A percentile compares a stretch with the other conserved stretches of the same genome.
These are phyloP conservation scores for Ariolimax columbianus DNA, from an alignment of 2,888 invertebrate genomes.

Conservation along the genomic window DNA sequence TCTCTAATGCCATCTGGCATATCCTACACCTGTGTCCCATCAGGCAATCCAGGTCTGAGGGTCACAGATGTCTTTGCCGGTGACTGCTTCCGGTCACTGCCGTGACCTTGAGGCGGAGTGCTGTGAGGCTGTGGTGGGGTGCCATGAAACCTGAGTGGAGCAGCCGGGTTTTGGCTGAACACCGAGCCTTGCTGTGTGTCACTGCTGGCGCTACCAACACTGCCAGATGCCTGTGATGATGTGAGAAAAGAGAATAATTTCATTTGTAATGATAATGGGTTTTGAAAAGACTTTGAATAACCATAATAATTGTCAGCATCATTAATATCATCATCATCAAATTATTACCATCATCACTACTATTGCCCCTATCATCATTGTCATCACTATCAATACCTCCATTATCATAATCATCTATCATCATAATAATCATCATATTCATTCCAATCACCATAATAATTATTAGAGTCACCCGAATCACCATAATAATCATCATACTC, in stretches of 20 bases:
- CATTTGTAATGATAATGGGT: too few relatives aligned
- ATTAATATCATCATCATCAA: too few relatives aligned
- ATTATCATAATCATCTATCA: too few relatives aligned
- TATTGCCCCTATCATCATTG: too few relatives aligned
- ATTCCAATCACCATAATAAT: too few relatives aligned
- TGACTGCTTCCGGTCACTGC: constrained; percentile 32
- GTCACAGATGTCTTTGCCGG: constrained; percentile 48
- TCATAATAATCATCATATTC: too few relatives aligned
- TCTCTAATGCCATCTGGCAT: not conserved
- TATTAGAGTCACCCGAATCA: too few relatives aligned
- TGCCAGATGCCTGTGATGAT: constrained; percentile 67
- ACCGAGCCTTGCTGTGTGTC: constrained; percentile 56
- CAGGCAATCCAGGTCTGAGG: constrained; percentile 59
- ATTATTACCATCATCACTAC: too few relatives aligned
- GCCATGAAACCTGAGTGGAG: constrained; percentile 37
- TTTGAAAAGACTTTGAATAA: too few relatives aligned
- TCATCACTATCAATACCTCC: too few relatives aligned
- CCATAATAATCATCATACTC: too few relatives aligned
- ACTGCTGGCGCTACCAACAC: constrained; percentile 67
- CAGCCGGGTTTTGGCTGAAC: constrained; percentile 51
- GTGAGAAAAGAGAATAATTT: not conserved
- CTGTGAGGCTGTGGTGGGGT: constrained; percentile 29
- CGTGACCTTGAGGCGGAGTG: constrained; percentile 28
- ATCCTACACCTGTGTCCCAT: constrained; percentile 64
- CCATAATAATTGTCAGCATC: too few relatives aligned